Evolutionary conservation across 2,888 invertebrate genomes (phyloP), one percentile per base, ranked within the genome.

Genomic region (Bimastos eiseni): DNA sequence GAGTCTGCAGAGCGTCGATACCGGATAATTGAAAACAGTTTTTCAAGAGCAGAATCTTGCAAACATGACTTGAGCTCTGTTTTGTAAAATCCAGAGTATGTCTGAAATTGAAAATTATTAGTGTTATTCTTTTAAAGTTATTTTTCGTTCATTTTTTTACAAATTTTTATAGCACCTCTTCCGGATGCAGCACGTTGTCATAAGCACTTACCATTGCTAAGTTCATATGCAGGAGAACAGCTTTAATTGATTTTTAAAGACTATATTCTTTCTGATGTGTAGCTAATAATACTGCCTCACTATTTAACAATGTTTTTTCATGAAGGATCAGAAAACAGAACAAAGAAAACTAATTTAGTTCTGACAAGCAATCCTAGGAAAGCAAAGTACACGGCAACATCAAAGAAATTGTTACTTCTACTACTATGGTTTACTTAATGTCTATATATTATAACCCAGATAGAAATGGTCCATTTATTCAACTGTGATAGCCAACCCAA

Each of bases 21-120:
- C 70, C 70, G n/a, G 11, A 70, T 70, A n/a, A 70, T n/a, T 13
- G 70, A 70, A 13, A 70, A n/a, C 70, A 70, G 70, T 70, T 70
- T 70, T 13, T 70, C 70, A 70, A 70, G 70, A 70, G 70, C 70
- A 70, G 70, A 70, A 70, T 70, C 70, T n/a, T 70, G 70, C n/a
- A 70, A 70, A 70, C 70, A 70, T 11, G 70, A 70, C 70, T 70
- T n/a, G 70, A 70, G 70, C 70, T 70, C n/a, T 8, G 70, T n/a
- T 70, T 70, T 70, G 70, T 70, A 70, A 70, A 70, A 70, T 70
- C 70, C 70, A 8, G 70, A 70, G 70, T 70, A 70, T n/a, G 70
- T 70, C 70, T 70, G 70, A n/a, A 70, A 70, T 70, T 70, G 70
- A 70, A 70, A 70, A 49, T 21, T 49, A 21, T 21, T 49, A 49